Evolutionary conservation across 2,113 vertebrate genomes (phyloP), one percentile per base, ranked within the genome.

Genomic region (Prunella himalayana): DNA sequence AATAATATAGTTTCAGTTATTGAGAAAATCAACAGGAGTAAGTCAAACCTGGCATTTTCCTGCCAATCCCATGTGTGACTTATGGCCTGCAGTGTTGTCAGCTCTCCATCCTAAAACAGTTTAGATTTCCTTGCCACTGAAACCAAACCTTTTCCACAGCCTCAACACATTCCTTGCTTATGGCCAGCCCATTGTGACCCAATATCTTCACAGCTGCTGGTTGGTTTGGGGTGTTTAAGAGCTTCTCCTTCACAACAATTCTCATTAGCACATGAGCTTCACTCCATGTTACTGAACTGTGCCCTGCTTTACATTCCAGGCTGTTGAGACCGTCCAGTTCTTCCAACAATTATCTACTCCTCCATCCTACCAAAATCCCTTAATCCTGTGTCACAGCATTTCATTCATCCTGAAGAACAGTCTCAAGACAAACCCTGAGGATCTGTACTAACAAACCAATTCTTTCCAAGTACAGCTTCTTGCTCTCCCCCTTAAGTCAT

Each of bases 51-150:
- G n/a, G 10, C 9, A 28, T 14, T 49, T 71, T 24, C 24, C 21
- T 57, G 28, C 39, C n/a, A 39, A 15, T 47, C 11, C 15, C 31
- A 71, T 0, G 0, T 0, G 1, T 11, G 13, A 25, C 3, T 41
- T 41, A 24, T 0, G 2, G 53, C 28, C 31, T 57, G 14, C 22
- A 28, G 8, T 13, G 18, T 6, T 66, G 20, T 4, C 22, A 60
- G 6, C 9, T 83, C 56, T 18, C 22, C 37, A 41, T 18, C 4
- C 8, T 25, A 3, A 21, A 59, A 51, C 10, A 73, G 8, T 9
- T 37, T 19, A 1, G 13, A 33, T 71, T 66, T 45, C 11, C 13
- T 51, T 42, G 7, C 47, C 69, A 51, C 21, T 10, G 13, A 61
- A 56, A 41, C 30, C 15, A 71, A 63, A 22, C 18, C 6, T 63